Percentiles rank a stretch among this genome's conserved stretches.
Conservation (phyloP, 2,888 invertebrate species). For the Branchipolynoe longqiensis region DNA sequence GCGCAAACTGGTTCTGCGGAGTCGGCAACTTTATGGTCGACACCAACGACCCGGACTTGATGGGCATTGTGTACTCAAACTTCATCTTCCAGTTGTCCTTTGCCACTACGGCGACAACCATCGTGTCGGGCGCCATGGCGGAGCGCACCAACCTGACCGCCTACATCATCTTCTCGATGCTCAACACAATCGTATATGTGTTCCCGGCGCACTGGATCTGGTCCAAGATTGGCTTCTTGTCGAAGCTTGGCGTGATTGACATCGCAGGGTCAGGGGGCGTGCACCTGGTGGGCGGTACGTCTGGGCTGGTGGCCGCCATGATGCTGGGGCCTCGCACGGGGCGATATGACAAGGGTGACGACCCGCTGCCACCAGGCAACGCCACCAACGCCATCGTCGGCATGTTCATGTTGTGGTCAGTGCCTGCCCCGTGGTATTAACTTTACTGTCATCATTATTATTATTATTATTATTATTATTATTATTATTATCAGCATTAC, state of each 20-base stretch:
- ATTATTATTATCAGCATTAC: no score
- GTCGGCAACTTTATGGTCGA: slow-evolving; percentile 91
- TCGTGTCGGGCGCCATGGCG: slow-evolving; percentile 75
- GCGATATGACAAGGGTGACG: slow-evolving; percentile 76
- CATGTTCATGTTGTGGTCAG: slow-evolving; percentile 79
- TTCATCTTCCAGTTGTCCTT: slow-evolving; percentile 83
- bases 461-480: no score
- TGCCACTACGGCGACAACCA: slow-evolving; percentile 65
- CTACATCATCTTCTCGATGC: slow-evolving; percentile 77
- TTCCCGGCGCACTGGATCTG: slow-evolving; percentile 82
- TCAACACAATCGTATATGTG: slow-evolving; percentile 78
- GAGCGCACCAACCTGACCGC: slow-evolving; percentile 78
- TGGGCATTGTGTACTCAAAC: slow-evolving; percentile 93
- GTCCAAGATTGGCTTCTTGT: slow-evolving; percentile 69
- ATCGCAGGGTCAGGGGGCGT: slow-evolving; percentile 80
- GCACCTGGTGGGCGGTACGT: slow-evolving; percentile 78
- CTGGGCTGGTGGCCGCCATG: slow-evolving; percentile 77
- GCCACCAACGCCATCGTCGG: slow-evolving; percentile 77
- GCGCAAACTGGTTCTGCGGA: slow-evolving; percentile 86
- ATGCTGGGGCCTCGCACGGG: slow-evolving; percentile 76
- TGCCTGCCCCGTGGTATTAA: not conserved
- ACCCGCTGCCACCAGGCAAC: slow-evolving; percentile 75
- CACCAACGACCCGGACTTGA: slow-evolving; percentile 84
- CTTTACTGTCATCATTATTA: not conserved
- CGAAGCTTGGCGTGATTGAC: slow-evolving; percentile 72